phyloP scores from a whole-genome alignment of 2,797 vertebrate genomes.

The Columba guinea region DNA sequence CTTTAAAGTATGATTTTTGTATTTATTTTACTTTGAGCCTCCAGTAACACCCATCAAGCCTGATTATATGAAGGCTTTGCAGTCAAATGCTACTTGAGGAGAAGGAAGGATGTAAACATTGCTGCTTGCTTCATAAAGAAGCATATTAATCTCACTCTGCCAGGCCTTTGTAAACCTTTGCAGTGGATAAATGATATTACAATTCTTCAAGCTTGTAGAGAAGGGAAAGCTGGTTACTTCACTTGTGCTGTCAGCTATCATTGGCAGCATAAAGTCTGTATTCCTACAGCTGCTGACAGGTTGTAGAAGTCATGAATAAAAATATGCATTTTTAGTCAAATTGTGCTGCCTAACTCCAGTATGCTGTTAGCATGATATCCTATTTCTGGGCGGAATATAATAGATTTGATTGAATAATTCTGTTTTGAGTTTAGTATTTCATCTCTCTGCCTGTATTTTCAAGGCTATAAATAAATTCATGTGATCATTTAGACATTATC shows the following conservation, averaged over 20 bases:
- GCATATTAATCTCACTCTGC: conserved; percentile 42
- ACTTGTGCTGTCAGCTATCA: conserved; percentile 48
- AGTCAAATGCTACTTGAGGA: neutral
- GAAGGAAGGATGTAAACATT: neutral
- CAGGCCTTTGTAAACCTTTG: conserved; percentile 43
- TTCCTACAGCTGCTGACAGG: conserved; percentile 35
- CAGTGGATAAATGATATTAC: conserved; percentile 26
- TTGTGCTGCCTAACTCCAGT: neutral
- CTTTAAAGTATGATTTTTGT: neutral
- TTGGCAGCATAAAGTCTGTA: conserved; percentile 2
- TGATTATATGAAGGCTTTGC: neutral
- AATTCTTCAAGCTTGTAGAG: conserved; percentile 10
- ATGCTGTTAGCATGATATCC: neutral
- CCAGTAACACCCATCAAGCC: neutral
- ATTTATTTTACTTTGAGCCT: conserved; percentile 12
- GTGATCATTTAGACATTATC: neutral
- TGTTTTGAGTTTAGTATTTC: neutral
- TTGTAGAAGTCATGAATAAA: conserved; percentile 31
- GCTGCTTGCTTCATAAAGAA: conserved; percentile 19
- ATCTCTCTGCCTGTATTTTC: conserved; percentile 1
- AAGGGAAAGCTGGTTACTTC: conserved; percentile 25
- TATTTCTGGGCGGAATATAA: conserved; percentile 3
- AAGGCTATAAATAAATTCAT: conserved; percentile 11
- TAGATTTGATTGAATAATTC: conserved; percentile 11
- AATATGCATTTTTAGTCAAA: conserved; percentile 4